These are phyloP conservation scores for Burhinus bistriatus DNA, from an alignment of 2,113 vertebrate species.

Conservation along the genomic window DNA sequence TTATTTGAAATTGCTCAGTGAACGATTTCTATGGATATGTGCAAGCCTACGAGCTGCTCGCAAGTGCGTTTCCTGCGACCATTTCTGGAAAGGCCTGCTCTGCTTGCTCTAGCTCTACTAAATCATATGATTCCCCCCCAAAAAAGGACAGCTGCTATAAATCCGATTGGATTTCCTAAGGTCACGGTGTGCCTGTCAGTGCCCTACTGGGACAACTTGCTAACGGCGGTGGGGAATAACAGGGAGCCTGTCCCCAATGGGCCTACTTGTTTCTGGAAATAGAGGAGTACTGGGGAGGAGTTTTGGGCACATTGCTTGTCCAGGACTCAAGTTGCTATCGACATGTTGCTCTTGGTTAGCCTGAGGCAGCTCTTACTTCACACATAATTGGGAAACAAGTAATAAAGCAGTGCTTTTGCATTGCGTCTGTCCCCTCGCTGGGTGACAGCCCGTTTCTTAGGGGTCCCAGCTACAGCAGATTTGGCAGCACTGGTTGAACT, in stretches of 20 bases:
- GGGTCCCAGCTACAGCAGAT: neutral
- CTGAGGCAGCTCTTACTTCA: neutral
- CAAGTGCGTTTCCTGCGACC: neutral
- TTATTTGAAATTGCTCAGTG: neutral
- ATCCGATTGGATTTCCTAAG: neutral
- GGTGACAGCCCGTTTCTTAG: neutral
- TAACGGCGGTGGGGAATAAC: fast-evolving
- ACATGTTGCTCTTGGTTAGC: neutral
- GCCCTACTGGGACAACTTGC: neutral
- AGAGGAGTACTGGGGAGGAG: neutral
- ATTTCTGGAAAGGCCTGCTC: neutral
- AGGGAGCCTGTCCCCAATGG: neutral
- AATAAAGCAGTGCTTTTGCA: neutral
- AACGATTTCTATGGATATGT: neutral
- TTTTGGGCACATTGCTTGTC: neutral
- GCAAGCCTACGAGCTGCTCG: neutral
- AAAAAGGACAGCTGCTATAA: neutral
- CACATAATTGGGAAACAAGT: neutral
- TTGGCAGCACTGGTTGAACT: neutral
- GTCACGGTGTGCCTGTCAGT: fast-evolving
- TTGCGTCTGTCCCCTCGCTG: neutral
- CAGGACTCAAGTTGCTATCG: fast-evolving
- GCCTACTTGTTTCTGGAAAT: neutral
- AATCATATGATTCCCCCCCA: neutral
- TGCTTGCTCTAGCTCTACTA: neutral